Base-by-base conservation (phyloP, 2,888 invertebrate genomes). In the Chydorus sphaericus region DNA sequence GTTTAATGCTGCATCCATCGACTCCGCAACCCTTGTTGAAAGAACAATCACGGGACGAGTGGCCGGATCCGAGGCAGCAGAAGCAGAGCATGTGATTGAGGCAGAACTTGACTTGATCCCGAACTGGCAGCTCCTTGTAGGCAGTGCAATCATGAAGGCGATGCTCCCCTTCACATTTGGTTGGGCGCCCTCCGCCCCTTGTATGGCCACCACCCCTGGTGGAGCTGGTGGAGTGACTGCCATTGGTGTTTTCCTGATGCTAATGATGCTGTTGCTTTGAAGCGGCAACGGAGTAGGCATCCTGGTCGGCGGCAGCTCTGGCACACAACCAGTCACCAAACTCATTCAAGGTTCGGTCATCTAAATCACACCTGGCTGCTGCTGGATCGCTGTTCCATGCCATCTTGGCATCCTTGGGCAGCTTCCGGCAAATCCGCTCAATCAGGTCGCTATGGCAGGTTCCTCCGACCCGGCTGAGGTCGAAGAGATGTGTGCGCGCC, bases 401-500 rank as follows among this genome's bases (percentile, higher is more conserved):
- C 11, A 53, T 23, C 11, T 23, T 36, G 36, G 33, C 53, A 4
- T 36, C 26, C 26, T 20, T 18, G 16, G 18, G 26, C 5, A 53
- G 53, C 14, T 53, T 53, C 36, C 11, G 26, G 4, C 37, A 37
- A 2, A 53, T 18, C 11, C 53, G 33, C 26, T 53, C 53, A 29
- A 53, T 53, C 20, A 53, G n/a, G 28, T 53, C 53, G 14, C 23
- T 11, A 26, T 33, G 36, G 37, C 38, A 16, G 26, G 31, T 16
- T 16, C 23, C 51, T 4, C 51, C 51, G 30, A 51, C 16, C 8
- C 51, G 30, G 33, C n/a, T 33, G 31, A 51, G 51, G 30, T 51
- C 30, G 51, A 51, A 51, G 30, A 51, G 51, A 33, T 51, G 51
- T 8, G 51, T 51, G 6, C 51, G 16, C 36, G 31, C 51, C 14